Evolutionary conservation across 2,888 invertebrate genomes (phyloP).

Genomic region (Plagodis pulveraria): DNA sequence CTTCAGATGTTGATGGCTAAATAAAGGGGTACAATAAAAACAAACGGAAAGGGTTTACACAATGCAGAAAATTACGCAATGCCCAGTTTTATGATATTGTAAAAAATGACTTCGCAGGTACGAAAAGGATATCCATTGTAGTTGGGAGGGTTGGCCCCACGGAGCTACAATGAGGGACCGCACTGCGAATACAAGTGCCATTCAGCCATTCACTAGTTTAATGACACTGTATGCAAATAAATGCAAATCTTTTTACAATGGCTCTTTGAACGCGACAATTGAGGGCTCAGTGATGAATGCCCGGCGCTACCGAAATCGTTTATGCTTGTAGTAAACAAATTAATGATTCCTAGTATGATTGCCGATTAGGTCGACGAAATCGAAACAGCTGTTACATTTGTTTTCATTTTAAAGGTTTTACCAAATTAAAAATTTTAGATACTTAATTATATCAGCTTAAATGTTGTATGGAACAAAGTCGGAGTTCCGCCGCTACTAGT

Average conservation of each 20-base stretch:
- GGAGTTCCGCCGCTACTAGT: no score
- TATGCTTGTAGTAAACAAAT: constrained; percentile 63
- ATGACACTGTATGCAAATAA: constrained; percentile 77
- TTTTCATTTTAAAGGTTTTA: neutral
- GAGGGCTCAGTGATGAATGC: constrained; percentile 50
- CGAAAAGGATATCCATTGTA: constrained; percentile 61
- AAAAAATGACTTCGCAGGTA: constrained; percentile 79
- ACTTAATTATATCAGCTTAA: no score
- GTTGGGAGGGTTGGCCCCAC: constrained; percentile 41
- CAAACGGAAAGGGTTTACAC: constrained; percentile 83
- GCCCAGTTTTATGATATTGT: constrained; percentile 67
- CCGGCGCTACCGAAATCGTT: constrained; percentile 66
- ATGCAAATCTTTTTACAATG: constrained; percentile 67
- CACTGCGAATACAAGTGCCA: constrained; percentile 64
- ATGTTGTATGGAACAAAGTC: no score
- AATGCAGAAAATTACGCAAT: constrained; percentile 84
- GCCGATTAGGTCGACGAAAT: constrained; percentile 15
- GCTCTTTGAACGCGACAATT: constrained; percentile 55
- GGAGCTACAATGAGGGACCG: constrained; percentile 43
- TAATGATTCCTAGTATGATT: constrained; percentile 40
- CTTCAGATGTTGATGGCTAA: constrained; percentile 52
- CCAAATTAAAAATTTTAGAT: no score
- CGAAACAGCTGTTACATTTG: constrained; percentile 17
- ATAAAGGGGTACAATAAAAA: constrained; percentile 78
- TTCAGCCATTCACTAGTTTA: constrained; percentile 56